These are phyloP conservation scores for Phalanger gymnotis DNA, from an alignment of 2,797 vertebrate genomes.

Conservation along the genomic window DNA sequence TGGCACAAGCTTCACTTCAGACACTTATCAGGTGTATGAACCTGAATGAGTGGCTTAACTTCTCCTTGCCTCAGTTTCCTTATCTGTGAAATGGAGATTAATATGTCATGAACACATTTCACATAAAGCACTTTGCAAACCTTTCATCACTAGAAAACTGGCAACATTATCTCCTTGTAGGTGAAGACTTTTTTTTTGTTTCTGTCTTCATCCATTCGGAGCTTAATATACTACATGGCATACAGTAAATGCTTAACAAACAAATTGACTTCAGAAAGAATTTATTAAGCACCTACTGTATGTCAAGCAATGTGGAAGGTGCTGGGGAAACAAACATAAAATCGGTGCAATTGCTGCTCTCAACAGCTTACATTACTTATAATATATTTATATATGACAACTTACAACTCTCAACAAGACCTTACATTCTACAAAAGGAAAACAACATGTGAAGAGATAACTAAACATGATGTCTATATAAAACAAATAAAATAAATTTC, in stretches of 20 bases:
- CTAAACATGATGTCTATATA: background rate
- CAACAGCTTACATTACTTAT: background rate
- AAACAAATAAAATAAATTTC: background rate
- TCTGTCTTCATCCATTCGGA: background rate
- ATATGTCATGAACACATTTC: background rate
- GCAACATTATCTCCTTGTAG: background rate
- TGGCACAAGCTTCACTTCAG: background rate
- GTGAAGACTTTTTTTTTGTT: background rate
- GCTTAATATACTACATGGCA: background rate
- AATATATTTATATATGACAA: background rate
- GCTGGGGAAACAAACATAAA: background rate
- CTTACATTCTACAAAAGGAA: background rate
- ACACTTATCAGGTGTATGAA: background rate
- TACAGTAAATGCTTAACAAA: background rate
- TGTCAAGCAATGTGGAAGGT: background rate
- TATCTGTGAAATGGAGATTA: conserved; percentile 18
- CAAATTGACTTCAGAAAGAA: conserved; percentile 2
- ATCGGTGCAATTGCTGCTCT: background rate
- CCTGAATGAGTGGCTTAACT: background rate
- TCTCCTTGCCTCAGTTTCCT: background rate
- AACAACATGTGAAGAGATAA: background rate
- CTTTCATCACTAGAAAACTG: background rate
- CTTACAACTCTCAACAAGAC: background rate
- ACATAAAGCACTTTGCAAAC: background rate
- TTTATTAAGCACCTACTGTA: background rate